Evolutionary conservation across 2,113 vertebrate genomes (phyloP).

Genomic region (Varanus komodoensis): DNA sequence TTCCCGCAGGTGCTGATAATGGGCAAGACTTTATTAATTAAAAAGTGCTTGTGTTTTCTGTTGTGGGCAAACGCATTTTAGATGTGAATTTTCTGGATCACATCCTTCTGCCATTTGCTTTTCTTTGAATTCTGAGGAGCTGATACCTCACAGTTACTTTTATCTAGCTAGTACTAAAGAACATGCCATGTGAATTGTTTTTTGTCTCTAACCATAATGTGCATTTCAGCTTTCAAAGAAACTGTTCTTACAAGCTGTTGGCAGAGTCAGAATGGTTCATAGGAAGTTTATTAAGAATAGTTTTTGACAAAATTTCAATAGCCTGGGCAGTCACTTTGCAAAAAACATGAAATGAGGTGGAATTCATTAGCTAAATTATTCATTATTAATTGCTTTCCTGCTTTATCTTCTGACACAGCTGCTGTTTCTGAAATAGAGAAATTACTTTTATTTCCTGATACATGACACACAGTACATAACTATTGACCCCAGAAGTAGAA

Average conservation of each 20-base stretch:
- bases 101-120: neutral
- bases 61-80: neutral
- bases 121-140: constrained; percentile 15
- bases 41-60: neutral
- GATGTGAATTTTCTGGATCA: neutral
- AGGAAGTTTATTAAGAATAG: constrained; percentile 40
- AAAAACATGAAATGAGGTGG: constrained; percentile 64
- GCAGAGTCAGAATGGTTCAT: neutral
- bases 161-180: constrained; percentile 2
- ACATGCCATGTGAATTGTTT: rapidly evolving
- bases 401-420: constrained; percentile 51
- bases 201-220: constrained; percentile 33
- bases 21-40: neutral
- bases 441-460: constrained; percentile 11
- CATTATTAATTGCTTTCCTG: constrained; percentile 63
- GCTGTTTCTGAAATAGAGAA: constrained; percentile 7
- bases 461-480: constrained; percentile 45
- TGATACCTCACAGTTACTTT: constrained; percentile 34
- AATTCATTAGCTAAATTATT: constrained; percentile 56
- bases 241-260: constrained; percentile 18
- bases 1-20: neutral
- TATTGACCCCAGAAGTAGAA: constrained; percentile 31
- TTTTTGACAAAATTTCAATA: constrained; percentile 34
- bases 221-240: rapidly evolving
- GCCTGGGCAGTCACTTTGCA: constrained; percentile 49